Evolutionary conservation across 2,888 invertebrate species (phyloP).

Genomic region (Eupithecia subumbrata): DNA sequence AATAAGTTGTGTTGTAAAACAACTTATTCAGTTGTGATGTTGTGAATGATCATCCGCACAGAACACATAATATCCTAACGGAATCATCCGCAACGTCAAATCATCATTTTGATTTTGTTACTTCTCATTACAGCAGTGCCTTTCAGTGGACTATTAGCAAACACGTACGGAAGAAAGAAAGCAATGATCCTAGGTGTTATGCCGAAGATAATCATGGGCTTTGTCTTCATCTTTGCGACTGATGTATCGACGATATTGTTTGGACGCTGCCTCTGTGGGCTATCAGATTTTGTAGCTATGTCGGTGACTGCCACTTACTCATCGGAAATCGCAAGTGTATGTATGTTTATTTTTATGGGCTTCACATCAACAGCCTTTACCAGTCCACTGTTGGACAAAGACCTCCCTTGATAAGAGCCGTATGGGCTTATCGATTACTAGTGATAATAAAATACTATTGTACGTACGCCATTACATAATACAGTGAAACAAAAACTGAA

Average conservation of each 20-base stretch:
- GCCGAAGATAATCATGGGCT: conserved; percentile 46
- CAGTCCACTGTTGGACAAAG: background rate
- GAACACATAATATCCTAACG: no score
- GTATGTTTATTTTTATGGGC: background rate
- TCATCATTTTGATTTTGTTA: no score
- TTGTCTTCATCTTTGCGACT: conserved; percentile 19
- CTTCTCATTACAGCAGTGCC: conserved; percentile 42
- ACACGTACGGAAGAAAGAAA: conserved; percentile 46
- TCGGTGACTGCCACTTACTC: conserved; percentile 23
- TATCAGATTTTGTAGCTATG: conserved; percentile 20
- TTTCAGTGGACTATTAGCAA: conserved; percentile 43
- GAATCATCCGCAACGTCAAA: no score
- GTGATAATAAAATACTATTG: no score
- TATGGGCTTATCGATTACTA: no score
- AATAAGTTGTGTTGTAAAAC: no score
- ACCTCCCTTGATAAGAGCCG: background rate
- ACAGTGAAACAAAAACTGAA: no score
- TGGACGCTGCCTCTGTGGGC: conserved; percentile 10
- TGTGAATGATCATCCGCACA: no score
- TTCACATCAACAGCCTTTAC: background rate
- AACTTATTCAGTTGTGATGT: no score
- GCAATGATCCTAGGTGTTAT: conserved; percentile 48
- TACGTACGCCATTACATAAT: no score
- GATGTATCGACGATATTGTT: conserved; percentile 22
- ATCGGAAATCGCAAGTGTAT: conserved; percentile 30